Evolutionary conservation across 2,797 vertebrate genomes (phyloP).

Genomic region (Rhincodon typus): DNA sequence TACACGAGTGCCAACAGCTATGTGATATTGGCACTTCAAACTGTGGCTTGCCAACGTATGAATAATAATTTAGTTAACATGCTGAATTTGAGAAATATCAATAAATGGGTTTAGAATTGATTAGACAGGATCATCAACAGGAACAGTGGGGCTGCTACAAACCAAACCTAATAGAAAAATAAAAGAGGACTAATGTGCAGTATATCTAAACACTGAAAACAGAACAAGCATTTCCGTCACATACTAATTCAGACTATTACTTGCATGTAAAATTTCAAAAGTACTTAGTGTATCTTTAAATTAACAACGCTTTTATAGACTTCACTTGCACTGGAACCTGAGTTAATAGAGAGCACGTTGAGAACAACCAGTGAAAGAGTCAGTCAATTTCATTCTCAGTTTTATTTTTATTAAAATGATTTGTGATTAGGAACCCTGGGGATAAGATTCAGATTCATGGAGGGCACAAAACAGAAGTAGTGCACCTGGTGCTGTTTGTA

Average conservation of each 20-base stretch:
- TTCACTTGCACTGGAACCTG: background rate
- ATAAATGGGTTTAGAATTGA: background rate
- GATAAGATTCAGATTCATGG: background rate
- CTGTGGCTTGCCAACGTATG: background rate
- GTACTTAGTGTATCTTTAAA: background rate
- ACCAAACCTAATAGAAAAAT: background rate
- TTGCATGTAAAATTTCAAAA: background rate
- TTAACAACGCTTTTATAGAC: background rate
- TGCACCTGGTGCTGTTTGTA: background rate
- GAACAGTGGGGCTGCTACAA: background rate
- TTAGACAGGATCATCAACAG: background rate
- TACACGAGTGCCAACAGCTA: background rate
- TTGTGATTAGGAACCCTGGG: background rate
- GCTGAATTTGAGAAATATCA: background rate
- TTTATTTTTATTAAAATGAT: background rate
- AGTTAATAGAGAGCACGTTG: background rate
- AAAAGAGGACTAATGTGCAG: background rate
- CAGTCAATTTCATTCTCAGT: background rate
- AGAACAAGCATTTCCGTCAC: background rate
- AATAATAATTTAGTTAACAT: background rate
- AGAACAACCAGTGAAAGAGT: background rate
- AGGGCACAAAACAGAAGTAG: background rate
- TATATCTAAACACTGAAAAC: background rate
- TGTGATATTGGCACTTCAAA: background rate
- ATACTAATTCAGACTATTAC: background rate